Conservation (phyloP, 1,140 invertebrate species). For the Trachymyrmex cornetzi region DNA sequence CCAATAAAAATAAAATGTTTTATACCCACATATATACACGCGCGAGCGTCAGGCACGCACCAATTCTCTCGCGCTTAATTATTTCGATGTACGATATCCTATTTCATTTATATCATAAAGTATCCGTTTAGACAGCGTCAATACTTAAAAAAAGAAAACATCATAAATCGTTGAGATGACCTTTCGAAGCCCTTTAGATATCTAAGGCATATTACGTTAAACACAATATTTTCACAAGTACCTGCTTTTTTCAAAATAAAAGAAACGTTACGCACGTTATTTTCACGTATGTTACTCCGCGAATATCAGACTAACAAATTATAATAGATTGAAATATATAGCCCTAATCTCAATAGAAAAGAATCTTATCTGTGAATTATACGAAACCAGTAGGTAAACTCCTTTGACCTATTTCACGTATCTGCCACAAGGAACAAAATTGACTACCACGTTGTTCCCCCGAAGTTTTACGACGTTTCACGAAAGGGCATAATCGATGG, state of each 20-base stretch:
- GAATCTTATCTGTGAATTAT: conserved; percentile 65
- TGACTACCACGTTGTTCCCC: conserved; percentile 56
- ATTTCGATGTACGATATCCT: background rate
- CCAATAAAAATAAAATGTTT: conserved; percentile 23
- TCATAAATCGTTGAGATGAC: conserved; percentile 8
- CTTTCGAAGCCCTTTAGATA: background rate
- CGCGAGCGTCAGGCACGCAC: background rate
- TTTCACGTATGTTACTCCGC: background rate
- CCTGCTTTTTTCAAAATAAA: background rate
- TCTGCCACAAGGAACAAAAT: conserved; percentile 60
- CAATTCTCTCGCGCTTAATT: conserved; percentile 12
- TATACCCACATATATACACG: no score
- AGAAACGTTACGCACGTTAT: background rate
- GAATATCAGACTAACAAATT: conserved; percentile 15
- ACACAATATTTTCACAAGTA: conserved; percentile 33
- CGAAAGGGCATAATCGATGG: conserved; percentile 70
- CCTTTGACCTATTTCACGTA: conserved; percentile 65
- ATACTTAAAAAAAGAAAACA: background rate
- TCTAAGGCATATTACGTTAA: conserved; percentile 25
- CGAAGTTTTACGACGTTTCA: conserved; percentile 72
- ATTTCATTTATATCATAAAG: conserved; percentile 5
- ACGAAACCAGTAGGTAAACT: conserved; percentile 5
- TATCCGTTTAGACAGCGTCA: background rate
- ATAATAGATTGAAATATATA: background rate
- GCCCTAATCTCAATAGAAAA: conserved; percentile 5